Evolutionary conservation across 2,888 invertebrate genomes (phyloP), one percentile per base, ranked within the genome.

Genomic region (Sphaerophoria rueppellii): DNA sequence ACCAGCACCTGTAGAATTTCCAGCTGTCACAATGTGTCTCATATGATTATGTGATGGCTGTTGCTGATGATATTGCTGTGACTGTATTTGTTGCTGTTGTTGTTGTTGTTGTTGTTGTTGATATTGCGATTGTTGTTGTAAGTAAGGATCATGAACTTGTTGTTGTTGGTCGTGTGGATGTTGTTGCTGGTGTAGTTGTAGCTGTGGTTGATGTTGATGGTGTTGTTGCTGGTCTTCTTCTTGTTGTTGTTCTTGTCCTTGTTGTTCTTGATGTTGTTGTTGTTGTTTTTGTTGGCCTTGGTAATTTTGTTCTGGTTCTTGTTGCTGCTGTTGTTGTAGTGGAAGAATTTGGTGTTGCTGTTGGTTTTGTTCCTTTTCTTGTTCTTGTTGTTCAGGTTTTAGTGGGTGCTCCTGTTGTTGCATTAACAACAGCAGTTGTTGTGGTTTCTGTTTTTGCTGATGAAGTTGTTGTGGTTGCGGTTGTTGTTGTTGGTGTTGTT

Each of bases 51-150:
- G 81, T 5, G 72, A 70, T 6, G 58, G 58, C 24, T 86, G 87
- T 43, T 82, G 81, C 40, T 78, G 82, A 14, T 79, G 70, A 24
- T 83, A 60, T 16, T 79, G 71, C 14, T 74, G 78, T 12, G 60
- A 78, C 2, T 74, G 76, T 12, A 75, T 71, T 6, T 79, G 74
- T n/a, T 69, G 78, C 63, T 86, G 86, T n/a, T 78, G 65, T 35
- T 55, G 58, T 75, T 81, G 81, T 34, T 48, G 87, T 6, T 72
- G 76, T 24, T 52, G 60, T 7, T 70, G 80, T 43, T 86, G 58
- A 12, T 86, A 86, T 14, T 80, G 81, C 34, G 73, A 78, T 9
- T 74, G 63, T 11, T 78, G 48, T 14, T 78, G 71, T 7, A 24
- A 24, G 24, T 24, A 24, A 24, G 24, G 24, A 24, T 24, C 24